Base-by-base conservation (phyloP, 2,888 invertebrate species). In the Rhamphomyia laevipes region DNA sequence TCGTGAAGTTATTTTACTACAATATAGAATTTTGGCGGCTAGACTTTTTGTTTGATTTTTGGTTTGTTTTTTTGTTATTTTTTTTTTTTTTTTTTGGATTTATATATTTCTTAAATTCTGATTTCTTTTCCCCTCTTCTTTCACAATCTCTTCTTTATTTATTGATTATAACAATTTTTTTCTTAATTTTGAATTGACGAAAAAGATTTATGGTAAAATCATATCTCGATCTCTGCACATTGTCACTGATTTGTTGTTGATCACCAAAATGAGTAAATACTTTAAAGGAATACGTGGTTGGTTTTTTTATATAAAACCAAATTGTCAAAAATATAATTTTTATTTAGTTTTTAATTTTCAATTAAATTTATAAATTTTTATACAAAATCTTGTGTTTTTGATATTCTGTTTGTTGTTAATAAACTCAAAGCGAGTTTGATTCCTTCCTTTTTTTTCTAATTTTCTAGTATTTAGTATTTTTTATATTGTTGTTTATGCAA, bases 201-300 rank as follows among this genome's bases (percentile, higher is more conserved):
- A 48, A 66, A 60, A 67, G 66, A 66, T 68, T 69, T 68, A 69
- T 66, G 62, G 63, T 68, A 61, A 68, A 65, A 62, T 66, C 71
- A 71, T 71, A 71, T 71, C 71, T 64, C 71, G 71, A 71, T 71
- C 71, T 70, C 70, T 70, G 70, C 71, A 71, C 71, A 71, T 71
- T 68, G 70, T 71, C 67, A 63, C 67, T 66, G 62, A 59, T 63
- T 59, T 66, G 64, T 61, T 65, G 63, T 62, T 61, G 60, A 63
- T 60, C 61, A 63, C 63, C 63, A 63, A 65, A 58, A 67, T 63
- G 59, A 58, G 65, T 65, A 51, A 65, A 62, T 59, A 63, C 68
- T 64, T 63, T 64, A 66, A 66, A 56, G 63, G 67, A 67, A 67
- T 67, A 68, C 67, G 67, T 67, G 67, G 65, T 67, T 68, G 62